Conservation (phyloP, 2,888 invertebrate genomes). For the Bruchidius siliquastri region DNA sequence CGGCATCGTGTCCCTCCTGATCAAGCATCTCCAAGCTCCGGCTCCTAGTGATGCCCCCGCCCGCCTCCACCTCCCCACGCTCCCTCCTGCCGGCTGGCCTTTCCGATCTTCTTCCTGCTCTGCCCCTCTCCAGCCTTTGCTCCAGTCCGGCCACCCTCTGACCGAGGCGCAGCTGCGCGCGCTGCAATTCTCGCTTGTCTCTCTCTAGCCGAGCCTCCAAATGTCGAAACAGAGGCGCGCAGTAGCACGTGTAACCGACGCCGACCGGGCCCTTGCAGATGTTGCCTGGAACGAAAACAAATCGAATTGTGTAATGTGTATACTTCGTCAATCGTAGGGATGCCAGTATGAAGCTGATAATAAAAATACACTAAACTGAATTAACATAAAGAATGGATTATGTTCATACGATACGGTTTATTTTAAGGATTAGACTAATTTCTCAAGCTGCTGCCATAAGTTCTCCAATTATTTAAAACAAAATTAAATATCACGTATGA, state of each 20-base stretch:
- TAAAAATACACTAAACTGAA: no score
- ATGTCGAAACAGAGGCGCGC: slow-evolving; percentile 85
- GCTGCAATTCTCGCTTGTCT: slow-evolving; percentile 74
- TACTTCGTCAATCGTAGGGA: no score
- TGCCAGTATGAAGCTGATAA: no score
- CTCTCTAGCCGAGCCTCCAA: slow-evolving; percentile 79
- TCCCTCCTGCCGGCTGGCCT: slow-evolving; percentile 52
- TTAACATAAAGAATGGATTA: no score
- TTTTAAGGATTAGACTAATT: no score
- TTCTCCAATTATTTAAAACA: no score
- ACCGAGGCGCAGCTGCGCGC: slow-evolving; percentile 71
- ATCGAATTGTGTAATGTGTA: background rate
- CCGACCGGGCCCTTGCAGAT: slow-evolving; percentile 95
- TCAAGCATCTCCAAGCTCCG: slow-evolving; percentile 65
- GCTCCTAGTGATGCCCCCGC: slow-evolving; percentile 54
- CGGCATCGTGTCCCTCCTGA: slow-evolving; percentile 38
- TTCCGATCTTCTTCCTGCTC: slow-evolving; percentile 57
- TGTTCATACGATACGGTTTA: no score
- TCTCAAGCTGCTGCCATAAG: no score
- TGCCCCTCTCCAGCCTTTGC: slow-evolving; percentile 64
- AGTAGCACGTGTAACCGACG: slow-evolving; percentile 87
- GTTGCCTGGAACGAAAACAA: slow-evolving; percentile 52
- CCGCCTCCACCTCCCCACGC: slow-evolving; percentile 52
- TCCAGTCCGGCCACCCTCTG: slow-evolving; percentile 76
- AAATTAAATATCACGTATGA: no score